phyloP scores from a whole-genome alignment of 2,888 invertebrate species.

The Neoitamus cyanurus region DNA sequence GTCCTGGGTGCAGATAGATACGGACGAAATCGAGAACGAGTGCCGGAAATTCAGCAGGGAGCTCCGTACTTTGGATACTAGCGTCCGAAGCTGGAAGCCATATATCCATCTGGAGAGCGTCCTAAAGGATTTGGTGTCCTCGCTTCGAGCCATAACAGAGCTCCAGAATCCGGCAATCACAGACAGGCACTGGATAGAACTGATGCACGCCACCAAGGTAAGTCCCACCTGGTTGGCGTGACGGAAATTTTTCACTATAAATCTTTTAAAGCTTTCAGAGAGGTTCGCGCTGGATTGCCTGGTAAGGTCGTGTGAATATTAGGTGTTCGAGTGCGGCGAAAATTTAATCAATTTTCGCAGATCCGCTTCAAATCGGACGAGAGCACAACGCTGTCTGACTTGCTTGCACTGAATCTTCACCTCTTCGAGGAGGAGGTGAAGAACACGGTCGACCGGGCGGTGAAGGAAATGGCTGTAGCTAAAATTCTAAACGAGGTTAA shows the following conservation, averaged over 20 bases:
- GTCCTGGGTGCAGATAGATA: slow-evolving; percentile 92
- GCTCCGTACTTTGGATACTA: slow-evolving; percentile 81
- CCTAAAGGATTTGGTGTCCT: slow-evolving; percentile 93
- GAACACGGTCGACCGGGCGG: slow-evolving; percentile 94
- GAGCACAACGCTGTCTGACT: slow-evolving; percentile 85
- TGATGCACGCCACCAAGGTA: slow-evolving; percentile 93
- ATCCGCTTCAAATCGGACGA: slow-evolving; percentile 60
- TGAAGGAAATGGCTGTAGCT: slow-evolving; percentile 96
- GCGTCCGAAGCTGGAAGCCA: slow-evolving; percentile 81
- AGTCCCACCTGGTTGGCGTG: slow-evolving; percentile 45
- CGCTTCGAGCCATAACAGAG: slow-evolving; percentile 90
- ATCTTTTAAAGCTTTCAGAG: slow-evolving; percentile 55
- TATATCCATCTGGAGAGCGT: slow-evolving; percentile 81
- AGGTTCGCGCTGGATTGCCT: slow-evolving; percentile 56
- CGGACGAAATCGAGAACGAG: slow-evolving; percentile 94
- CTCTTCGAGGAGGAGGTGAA: slow-evolving; percentile 95
- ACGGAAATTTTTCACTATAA: slow-evolving; percentile 24
- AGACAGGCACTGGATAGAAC: slow-evolving; percentile 92
- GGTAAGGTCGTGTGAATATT: slow-evolving; percentile 53
- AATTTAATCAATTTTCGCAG: slow-evolving; percentile 26
- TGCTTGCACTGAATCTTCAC: slow-evolving; percentile 88
- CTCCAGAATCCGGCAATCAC: slow-evolving; percentile 94
- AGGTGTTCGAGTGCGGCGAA: neutral
- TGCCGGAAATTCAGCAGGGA: slow-evolving; percentile 93
- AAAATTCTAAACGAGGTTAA: slow-evolving; percentile 89